Percentiles rank a stretch among this genome's conserved stretches.
Conservation (phyloP, 2,888 invertebrate genomes). For the Enoplolaimus lenunculus region DNA sequence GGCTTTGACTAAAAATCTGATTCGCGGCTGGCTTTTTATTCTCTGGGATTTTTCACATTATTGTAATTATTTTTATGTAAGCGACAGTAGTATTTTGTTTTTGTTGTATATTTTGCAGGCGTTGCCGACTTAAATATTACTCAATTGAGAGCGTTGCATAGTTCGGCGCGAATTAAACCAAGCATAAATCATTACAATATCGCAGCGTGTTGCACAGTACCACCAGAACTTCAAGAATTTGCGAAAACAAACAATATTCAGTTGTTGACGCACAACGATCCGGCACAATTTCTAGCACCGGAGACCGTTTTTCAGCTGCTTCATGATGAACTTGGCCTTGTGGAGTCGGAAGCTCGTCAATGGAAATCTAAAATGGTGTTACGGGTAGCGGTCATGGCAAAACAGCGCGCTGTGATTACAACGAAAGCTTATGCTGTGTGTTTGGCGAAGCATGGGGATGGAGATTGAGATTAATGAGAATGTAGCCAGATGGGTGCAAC, state of each 20-base stretch:
- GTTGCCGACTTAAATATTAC: slow-evolving; percentile 33
- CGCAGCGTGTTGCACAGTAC: slow-evolving; percentile 48
- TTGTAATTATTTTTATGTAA: too few species aligned
- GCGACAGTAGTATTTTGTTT: too few species aligned
- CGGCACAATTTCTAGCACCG: slow-evolving; percentile 46
- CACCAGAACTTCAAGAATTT: slow-evolving; percentile 71
- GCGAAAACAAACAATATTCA: slow-evolving; percentile 80
- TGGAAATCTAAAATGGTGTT: neutral
- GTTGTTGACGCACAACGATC: slow-evolving; percentile 84
- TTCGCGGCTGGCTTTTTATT: too few species aligned
- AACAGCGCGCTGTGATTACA: neutral
- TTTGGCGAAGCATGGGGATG: too few species aligned
- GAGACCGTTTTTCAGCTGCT: neutral
- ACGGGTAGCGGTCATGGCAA: neutral
- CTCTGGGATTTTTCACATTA: too few species aligned
- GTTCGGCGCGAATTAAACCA: slow-evolving; percentile 27
- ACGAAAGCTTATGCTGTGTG: neutral
- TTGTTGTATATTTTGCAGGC: too few species aligned
- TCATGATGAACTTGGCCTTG: neutral
- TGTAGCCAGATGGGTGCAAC: too few species aligned
- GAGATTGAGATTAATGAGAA: too few species aligned
- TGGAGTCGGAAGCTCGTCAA: neutral
- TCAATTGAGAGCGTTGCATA: slow-evolving; percentile 28
- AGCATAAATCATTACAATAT: slow-evolving; percentile 34
- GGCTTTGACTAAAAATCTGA: too few species aligned